phyloP scores from a whole-genome alignment of 2,888 invertebrate species.

The Nephrotoma flavescens region DNA sequence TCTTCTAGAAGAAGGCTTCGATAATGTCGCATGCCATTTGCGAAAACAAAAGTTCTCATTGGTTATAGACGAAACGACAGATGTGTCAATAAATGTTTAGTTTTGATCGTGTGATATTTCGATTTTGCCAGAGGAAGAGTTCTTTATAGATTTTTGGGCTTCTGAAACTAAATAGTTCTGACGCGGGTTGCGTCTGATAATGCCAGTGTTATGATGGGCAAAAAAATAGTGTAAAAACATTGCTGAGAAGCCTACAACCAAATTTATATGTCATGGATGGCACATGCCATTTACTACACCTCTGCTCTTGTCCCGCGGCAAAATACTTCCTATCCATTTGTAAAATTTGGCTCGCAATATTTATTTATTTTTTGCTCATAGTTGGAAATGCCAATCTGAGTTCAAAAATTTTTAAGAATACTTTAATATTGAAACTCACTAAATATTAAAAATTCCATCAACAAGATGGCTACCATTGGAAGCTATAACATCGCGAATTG shows the following conservation, averaged over 20 bases:
- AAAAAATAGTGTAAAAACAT: too few species aligned
- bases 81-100: neutral
- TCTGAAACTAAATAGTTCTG: too few species aligned
- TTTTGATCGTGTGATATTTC: neutral
- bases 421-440: neutral
- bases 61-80: neutral
- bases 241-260: too few species aligned
- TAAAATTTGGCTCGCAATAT: too few species aligned
- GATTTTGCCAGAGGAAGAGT: too few species aligned
- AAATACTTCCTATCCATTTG: neutral
- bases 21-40: too few species aligned
- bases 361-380: neutral
- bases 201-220: too few species aligned
- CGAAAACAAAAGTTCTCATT: neutral
- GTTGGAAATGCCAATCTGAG: neutral
- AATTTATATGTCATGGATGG: neutral
- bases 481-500: slow-evolving; percentile 6
- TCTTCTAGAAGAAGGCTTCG: too few species aligned
- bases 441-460: neutral
- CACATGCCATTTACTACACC: too few species aligned
- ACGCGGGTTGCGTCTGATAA: neutral
- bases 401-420: neutral
- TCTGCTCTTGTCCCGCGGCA: neutral
- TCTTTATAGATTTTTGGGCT: too few species aligned
- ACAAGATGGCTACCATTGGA: slow-evolving; percentile 15